A percentile compares a stretch with the other conserved stretches of the same genome.
Evolutionary conservation across 2,888 invertebrate genomes (phyloP).

Genomic region (Leucophenga montana): DNA sequence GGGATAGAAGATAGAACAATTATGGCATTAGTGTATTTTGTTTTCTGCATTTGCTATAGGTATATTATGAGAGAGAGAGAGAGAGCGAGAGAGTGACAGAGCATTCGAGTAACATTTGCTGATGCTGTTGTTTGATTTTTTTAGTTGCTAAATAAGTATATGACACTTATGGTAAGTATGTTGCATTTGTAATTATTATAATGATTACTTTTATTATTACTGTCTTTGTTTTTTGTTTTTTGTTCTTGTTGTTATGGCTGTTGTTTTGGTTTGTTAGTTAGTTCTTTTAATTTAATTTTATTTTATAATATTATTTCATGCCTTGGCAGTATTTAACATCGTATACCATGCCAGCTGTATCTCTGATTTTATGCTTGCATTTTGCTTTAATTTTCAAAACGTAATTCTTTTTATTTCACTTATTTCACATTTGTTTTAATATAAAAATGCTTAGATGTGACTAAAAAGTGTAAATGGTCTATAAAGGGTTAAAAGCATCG

Average conservation of each 20-base stretch:
- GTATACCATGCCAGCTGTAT: constrained; percentile 11
- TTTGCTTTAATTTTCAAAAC: constrained; percentile 41
- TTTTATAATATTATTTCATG: constrained; percentile 3
- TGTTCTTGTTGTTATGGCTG: constrained; percentile 18
- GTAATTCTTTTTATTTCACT: constrained; percentile 29
- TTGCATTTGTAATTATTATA: constrained; percentile 31
- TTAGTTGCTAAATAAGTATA: constrained; percentile 15
- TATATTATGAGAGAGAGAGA: too few relatives aligned
- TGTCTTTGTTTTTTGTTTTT: constrained; percentile 50
- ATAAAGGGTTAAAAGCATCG: too few relatives aligned
- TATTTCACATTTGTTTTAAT: background rate
- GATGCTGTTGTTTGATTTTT: constrained; percentile 29
- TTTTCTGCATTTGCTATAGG: too few relatives aligned
- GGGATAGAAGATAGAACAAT: constrained; percentile 6
- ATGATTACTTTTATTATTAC: constrained; percentile 51
- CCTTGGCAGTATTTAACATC: background rate
- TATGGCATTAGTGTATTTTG: background rate
- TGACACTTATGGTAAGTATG: constrained; percentile 18
- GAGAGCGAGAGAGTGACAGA: background rate
- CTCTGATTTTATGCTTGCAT: constrained; percentile 30
- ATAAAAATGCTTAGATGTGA: too few relatives aligned
- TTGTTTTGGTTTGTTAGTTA: constrained; percentile 43
- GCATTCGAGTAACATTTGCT: constrained; percentile 22
- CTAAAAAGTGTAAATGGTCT: too few relatives aligned
- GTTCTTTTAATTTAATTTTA: background rate